Percentiles rank a stretch among this genome's conserved stretches.
Evolutionary conservation across 2,113 vertebrate genomes (phyloP).

Genomic region (Apaloderma vittatum): DNA sequence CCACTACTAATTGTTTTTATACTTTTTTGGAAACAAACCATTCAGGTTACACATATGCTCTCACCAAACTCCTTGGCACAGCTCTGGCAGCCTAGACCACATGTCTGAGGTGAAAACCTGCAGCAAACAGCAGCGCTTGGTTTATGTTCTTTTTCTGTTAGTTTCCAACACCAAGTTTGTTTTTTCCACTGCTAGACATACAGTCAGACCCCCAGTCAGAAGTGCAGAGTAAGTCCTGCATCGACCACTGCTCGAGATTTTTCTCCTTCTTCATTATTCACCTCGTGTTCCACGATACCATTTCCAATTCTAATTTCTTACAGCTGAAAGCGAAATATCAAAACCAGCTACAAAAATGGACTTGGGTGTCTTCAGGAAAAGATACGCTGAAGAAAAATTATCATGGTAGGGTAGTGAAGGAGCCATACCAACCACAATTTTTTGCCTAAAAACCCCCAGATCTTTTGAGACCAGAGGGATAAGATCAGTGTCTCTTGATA

Average conservation of each 20-base stretch:
- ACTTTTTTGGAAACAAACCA: background rate
- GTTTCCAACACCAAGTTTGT: background rate
- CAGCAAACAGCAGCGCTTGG: background rate
- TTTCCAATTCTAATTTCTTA: background rate
- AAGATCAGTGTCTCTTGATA: background rate
- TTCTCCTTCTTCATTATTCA: background rate
- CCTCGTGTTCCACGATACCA: background rate
- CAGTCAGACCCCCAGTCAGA: background rate
- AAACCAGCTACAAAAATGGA: background rate
- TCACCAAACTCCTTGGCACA: background rate
- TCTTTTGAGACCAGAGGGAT: background rate
- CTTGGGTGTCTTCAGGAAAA: background rate
- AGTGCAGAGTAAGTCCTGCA: background rate
- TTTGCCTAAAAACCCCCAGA: too few relatives aligned
- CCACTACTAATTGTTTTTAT: background rate
- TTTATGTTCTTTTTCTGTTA: background rate
- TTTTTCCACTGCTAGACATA: background rate
- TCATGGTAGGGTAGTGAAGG: rapidly evolving
- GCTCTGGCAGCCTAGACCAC: background rate
- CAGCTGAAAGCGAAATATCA: background rate
- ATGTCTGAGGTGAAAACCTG: background rate
- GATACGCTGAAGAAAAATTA: background rate
- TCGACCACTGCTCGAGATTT: background rate
- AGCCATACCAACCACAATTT: background rate
- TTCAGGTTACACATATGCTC: background rate